These are phyloP conservation scores for Psephotus haematonotus DNA, from an alignment of 2,113 vertebrate genomes.

Conservation along the genomic window DNA sequence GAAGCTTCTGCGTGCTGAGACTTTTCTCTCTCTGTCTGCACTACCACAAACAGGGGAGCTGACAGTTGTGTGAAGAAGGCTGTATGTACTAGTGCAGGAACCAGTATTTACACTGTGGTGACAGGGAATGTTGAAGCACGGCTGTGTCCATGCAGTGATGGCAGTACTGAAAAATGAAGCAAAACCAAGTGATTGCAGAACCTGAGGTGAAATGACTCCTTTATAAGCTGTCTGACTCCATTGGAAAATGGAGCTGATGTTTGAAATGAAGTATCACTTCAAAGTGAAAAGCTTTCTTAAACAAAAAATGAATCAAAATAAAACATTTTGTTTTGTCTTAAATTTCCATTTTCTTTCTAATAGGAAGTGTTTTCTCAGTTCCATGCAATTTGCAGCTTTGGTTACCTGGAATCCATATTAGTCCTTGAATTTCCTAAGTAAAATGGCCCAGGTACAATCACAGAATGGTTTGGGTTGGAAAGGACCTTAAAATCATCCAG, in stretches of 20 bases:
- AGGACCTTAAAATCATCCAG: not conserved
- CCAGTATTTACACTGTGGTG: not conserved
- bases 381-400: not conserved
- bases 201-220: not conserved
- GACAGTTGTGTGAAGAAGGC: not conserved
- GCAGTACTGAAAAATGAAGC: not conserved
- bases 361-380: not conserved
- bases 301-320: not conserved
- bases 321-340: not conserved
- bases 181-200: not conserved
- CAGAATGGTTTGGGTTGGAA: not conserved
- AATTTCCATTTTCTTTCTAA: not conserved
- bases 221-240: not conserved
- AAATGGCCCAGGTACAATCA: not conserved
- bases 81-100: not conserved
- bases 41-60: not conserved
- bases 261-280: not conserved
- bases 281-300: not conserved
- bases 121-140: not conserved
- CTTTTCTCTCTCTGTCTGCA: not conserved
- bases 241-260: not conserved
- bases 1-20: not conserved
- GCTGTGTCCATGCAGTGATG: not conserved
- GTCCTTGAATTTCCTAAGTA: not conserved
- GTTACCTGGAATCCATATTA: not conserved